phyloP scores from a whole-genome alignment of 2,797 vertebrate species.

The Ctenopoma kingsleyae region DNA sequence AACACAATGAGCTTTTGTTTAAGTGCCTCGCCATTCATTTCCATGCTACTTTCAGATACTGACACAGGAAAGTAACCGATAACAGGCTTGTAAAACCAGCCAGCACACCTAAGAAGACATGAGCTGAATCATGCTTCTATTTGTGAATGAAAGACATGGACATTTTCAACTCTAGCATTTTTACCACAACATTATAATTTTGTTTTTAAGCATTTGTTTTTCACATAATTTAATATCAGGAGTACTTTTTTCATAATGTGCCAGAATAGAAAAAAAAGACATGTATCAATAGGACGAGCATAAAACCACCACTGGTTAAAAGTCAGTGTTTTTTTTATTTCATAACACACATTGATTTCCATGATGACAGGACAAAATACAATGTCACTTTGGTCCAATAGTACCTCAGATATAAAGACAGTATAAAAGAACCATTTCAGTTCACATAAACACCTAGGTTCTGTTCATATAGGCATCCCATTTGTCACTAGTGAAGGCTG shows the following conservation, averaged over 20 bases:
- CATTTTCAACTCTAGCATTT: neutral
- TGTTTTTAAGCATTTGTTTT: neutral
- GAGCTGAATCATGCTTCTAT: neutral
- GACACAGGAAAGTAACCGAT: slow-evolving; percentile 11
- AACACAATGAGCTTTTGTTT: slow-evolving; percentile 20
- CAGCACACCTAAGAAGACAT: neutral
- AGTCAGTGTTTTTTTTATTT: slow-evolving; percentile 41
- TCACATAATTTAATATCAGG: neutral
- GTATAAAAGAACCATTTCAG: slow-evolving; percentile 46
- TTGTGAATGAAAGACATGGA: neutral
- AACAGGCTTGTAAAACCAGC: neutral
- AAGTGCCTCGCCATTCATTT: slow-evolving; percentile 42
- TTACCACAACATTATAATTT: neutral
- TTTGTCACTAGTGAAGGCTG: slow-evolving; percentile 33
- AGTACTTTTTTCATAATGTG: neutral
- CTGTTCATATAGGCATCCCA: slow-evolving; percentile 50
- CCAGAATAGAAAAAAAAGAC: neutral
- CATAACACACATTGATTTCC: slow-evolving; percentile 38
- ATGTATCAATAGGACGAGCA: neutral
- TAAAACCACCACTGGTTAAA: slow-evolving; percentile 4
- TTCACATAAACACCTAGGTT: slow-evolving; percentile 44
- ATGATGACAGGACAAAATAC: slow-evolving; percentile 64
- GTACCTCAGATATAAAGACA: slow-evolving; percentile 55
- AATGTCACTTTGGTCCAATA: slow-evolving; percentile 69
- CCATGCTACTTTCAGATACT: slow-evolving; percentile 44